Evolutionary conservation across 2,797 vertebrate genomes (phyloP), one percentile per base, ranked within the genome.

Genomic region (Toxotes lorentzi): DNA sequence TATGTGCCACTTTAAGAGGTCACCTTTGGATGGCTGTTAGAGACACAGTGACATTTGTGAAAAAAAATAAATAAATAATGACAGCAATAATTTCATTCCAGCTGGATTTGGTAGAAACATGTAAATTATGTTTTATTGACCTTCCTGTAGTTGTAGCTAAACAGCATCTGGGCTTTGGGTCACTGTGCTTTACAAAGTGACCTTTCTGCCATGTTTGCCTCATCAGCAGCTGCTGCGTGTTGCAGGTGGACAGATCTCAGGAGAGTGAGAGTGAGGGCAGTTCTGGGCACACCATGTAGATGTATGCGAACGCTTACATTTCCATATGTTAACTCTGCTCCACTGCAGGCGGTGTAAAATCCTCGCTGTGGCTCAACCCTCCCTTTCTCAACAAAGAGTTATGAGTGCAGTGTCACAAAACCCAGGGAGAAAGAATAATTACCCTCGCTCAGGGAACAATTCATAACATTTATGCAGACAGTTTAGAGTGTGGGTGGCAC

Each of bases 161-260:
- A 92, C 88, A 91, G 79, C 89, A 93, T 91, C 90, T 90, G 88
- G 85, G 85, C 61, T 77, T 60, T 3, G 51, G 82, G 75, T 88
- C 72, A 74, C 65, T 48, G 57, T 58, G 73, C 87, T 59, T 80
- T 32, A 34, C 67, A 66, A 17, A 77, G 61, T 69, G 87, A 90
- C 89, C 79, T 92, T 81, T 83, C 65, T 76, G 74, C 60, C 74
- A 65, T 63, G 81, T 86, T 84, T 66, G 75, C 88, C 62, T 86
- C 73, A 70, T 74, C 70, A 81, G 85, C 92, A 89, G 81, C 84
- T 84, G 45, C 67, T 73, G 54, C 63, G 60, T 13, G 51, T 63
- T 70, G 66, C 72, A 72, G 76, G 59, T 83, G 72, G 60, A 69
- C 2, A 5, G 7, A 21, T 71, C 87, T 72, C 71, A 41, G 59